phyloP scores from a whole-genome alignment of 2,113 vertebrate species.

The Entosphenus tridentatus region DNA sequence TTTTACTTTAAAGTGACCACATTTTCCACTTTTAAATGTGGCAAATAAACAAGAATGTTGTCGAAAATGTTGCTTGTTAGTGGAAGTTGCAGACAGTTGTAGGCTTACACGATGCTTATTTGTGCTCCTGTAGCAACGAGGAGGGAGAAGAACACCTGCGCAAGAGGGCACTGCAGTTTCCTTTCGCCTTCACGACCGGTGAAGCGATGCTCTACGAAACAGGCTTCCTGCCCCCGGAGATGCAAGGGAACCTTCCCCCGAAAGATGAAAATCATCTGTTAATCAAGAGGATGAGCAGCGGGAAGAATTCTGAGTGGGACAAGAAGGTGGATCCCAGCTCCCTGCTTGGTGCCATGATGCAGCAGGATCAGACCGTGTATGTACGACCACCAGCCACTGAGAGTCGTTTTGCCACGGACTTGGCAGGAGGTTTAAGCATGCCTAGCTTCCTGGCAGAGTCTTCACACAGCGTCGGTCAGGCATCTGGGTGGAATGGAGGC shows the following conservation, averaged over 20 bases:
- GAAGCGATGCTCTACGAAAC: slow-evolving; percentile 32
- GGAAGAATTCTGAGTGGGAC: slow-evolving; percentile 7
- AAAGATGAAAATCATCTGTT: no score
- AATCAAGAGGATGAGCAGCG: background rate
- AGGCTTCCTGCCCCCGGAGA: background rate
- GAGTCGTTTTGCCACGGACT: slow-evolving; percentile 16
- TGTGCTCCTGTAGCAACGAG: slow-evolving; percentile 21
- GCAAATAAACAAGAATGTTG: no score
- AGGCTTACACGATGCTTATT: background rate
- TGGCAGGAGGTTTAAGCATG: slow-evolving; percentile 23
- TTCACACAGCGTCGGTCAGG: background rate
- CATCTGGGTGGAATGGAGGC: slow-evolving; percentile 15
- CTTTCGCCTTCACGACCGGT: slow-evolving; percentile 31
- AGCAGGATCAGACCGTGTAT: slow-evolving; percentile 24
- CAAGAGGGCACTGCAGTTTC: slow-evolving; percentile 27
- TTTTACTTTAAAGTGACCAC: no score
- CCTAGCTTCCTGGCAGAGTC: slow-evolving; percentile 20
- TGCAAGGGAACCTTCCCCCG: background rate
- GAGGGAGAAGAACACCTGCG: slow-evolving; percentile 38
- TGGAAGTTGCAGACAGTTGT: no score
- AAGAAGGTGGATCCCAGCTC: slow-evolving; percentile 14
- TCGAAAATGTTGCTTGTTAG: no score
- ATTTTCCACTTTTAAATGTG: no score
- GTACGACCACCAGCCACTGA: background rate
- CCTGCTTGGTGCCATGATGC: slow-evolving; percentile 27